Evolutionary conservation across 2,888 invertebrate species (phyloP), one percentile per base, ranked within the genome.

Genomic region (Eupithecia exiguata): DNA sequence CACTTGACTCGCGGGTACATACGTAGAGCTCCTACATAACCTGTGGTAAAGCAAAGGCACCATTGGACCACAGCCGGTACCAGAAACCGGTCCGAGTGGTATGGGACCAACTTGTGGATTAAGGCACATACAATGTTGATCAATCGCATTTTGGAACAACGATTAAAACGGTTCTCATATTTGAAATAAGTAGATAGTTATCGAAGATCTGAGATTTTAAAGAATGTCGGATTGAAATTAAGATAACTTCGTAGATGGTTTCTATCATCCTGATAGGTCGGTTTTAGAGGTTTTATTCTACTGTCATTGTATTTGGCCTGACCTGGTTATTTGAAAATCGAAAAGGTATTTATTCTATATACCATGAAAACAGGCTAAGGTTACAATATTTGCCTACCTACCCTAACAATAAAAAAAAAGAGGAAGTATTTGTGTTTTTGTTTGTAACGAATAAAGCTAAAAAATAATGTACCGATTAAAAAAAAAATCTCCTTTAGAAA

Each of bases 71-170:
- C 91, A 91, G 92, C 92, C 91, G 92, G 92, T 90, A 90, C 72
- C 86, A 38, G 84, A 90, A 94, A 94, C 94, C 94, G 93, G 94
- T 94, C 91, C 79, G 85, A 83, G 86, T 84, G 90, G 91, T 91
- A 91, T 90, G 92, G 88, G 92, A 90, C 88, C 21, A 21, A 21
- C 49, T 91, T 88, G 88, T 88, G 89, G 87, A 89, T 90, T 91
- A 91, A 92, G 90, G 89, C 89, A 90, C 89, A 87, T 88, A 91
- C 91, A 91, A 92, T 91, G 90, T 92, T 93, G 92, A 92, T 93
- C 92, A 92, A 94, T 93, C 89, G 89, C 87, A 89, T 92, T 92
- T 93, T 88, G 88, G 88, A 89, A 88, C 87, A 84, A 85, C 87
- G 84, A 89, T 88, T 87, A 86, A 88, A 87, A 88, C 81, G 81